Percentiles rank a stretch among this genome's conserved stretches.
Evolutionary conservation across 1,140 invertebrate genomes (phyloP).

Genomic region (Aphelinus atriplicis): DNA sequence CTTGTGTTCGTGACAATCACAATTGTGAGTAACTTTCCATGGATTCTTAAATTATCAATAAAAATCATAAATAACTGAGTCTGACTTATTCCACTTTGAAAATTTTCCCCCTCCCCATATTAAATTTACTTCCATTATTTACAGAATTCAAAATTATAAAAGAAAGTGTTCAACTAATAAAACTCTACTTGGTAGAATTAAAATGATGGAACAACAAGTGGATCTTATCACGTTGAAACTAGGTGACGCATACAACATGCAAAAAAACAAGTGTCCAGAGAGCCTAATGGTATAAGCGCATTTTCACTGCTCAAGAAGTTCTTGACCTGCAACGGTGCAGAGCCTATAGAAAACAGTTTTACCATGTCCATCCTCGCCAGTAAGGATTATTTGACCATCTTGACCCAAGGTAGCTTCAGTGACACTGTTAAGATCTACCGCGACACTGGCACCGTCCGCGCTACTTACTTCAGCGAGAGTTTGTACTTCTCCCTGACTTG

Average conservation of each 20-base stretch:
- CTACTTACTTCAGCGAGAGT: slow-evolving; percentile 77
- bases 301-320: slow-evolving; percentile 65
- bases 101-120: slow-evolving; percentile 5
- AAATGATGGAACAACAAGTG: slow-evolving; percentile 43
- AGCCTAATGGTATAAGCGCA: slow-evolving; percentile 48
- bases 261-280: slow-evolving; percentile 59
- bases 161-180: slow-evolving; percentile 45
- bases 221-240: slow-evolving; percentile 53
- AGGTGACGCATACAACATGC: slow-evolving; percentile 61
- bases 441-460: slow-evolving; percentile 75
- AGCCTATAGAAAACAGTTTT: slow-evolving; percentile 69
- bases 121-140: slow-evolving; percentile 33
- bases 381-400: slow-evolving; percentile 94
- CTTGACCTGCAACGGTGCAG: slow-evolving; percentile 67
- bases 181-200: slow-evolving; percentile 54
- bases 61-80: slow-evolving; percentile 31
- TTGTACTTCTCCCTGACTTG: slow-evolving; percentile 80
- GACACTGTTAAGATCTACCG: slow-evolving; percentile 87
- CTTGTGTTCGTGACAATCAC: slow-evolving; percentile 23
- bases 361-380: slow-evolving; percentile 94
- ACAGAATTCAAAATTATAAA: slow-evolving; percentile 36
- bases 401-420: slow-evolving; percentile 88
- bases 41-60: slow-evolving; percentile 54
- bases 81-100: slow-evolving; percentile 5
- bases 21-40: slow-evolving; percentile 42